phyloP scores from a whole-genome alignment of 92 coral and sea anemone genomes.

The Pocillopora grandis region DNA sequence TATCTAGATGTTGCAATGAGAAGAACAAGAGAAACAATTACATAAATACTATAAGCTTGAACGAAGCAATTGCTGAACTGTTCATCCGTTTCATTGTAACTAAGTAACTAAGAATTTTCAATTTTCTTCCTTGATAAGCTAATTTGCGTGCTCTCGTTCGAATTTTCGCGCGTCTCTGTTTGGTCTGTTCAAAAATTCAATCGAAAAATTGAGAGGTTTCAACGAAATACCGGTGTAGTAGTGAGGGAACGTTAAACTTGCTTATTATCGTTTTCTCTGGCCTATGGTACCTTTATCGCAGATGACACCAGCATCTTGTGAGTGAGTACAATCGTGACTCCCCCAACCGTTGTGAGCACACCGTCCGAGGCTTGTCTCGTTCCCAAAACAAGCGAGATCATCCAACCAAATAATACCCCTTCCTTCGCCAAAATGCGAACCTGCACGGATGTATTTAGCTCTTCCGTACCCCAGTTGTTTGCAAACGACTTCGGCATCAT shows the following conservation, averaged over 20 bases:
- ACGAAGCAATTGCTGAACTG: too few relatives aligned
- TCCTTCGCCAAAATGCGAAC: constrained; percentile 60
- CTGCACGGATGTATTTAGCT: neutral
- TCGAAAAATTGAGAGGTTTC: too few relatives aligned
- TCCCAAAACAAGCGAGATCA: constrained; percentile 67
- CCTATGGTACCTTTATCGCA: constrained; percentile 50
- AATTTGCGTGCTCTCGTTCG: too few relatives aligned
- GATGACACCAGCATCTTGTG: constrained; percentile 64
- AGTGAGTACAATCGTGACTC: constrained; percentile 70
- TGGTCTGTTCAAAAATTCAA: too few relatives aligned
- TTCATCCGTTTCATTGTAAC: too few relatives aligned
- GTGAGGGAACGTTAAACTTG: too few relatives aligned
- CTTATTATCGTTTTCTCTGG: too few relatives aligned
- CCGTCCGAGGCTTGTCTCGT: constrained; percentile 67
- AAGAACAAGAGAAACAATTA: neutral
- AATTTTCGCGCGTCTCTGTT: too few relatives aligned
- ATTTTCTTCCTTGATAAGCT: too few relatives aligned
- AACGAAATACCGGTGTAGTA: too few relatives aligned
- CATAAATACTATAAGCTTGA: neutral
- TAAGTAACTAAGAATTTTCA: too few relatives aligned
- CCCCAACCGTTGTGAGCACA: constrained; percentile 91
- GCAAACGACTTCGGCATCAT: constrained; percentile 78
- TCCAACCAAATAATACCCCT: constrained; percentile 85
- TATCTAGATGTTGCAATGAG: neutral
- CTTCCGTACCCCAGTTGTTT: constrained; percentile 71